Base-by-base conservation (phyloP, 2,113 vertebrate species). In the Rynchops niger region DNA sequence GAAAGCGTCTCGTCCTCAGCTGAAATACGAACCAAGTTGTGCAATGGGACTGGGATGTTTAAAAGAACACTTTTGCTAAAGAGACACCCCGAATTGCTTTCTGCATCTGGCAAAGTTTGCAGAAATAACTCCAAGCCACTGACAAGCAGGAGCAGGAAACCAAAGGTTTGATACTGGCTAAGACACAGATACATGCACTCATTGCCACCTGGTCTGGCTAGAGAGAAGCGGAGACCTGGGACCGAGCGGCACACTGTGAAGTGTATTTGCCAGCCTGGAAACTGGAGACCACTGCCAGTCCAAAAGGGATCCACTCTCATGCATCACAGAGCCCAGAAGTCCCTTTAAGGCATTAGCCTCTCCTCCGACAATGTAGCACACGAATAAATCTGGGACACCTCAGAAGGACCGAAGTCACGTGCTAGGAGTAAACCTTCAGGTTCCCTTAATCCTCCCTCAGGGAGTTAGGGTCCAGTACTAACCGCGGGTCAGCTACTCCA, bases 401-500 rank as follows among this genome's bases (percentile, higher is more conserved):
- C 86, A 23, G 58, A 42, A 69, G 72, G 63, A 53, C 27, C 67
- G 4, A 15, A 45, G 32, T 1, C 18, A 45, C 0, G 1, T 5
- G 21, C 43, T 19, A 21, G 69, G 52, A 69, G 76, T 5, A 12
- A n/a, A 13, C 21, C 36, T 11, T 5, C 66, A 67, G 47, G 73
- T 5, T 7, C 43, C 63, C 71, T 9, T 4, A 9, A 9, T 5
- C 32, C 45, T 21, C 32, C 30, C 10, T 2, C 34, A 22, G 45
- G 77, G 43, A 32, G 97, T 86, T 70, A 83, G 97, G 80, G 50
- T 1, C 74, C n/a, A 29, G 15, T 2, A 98, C 98, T 97, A 79
- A 98, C 99, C 99, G 99, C 78, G 99, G 99, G 97, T 99, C 99
- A 45, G 99, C 99, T 20, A 99, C 99, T 14, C 99, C 99, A 45